Evolutionary conservation across 2,888 invertebrate genomes (phyloP), one percentile per base, ranked within the genome.

Genomic region (Lasioglossum villosulum): DNA sequence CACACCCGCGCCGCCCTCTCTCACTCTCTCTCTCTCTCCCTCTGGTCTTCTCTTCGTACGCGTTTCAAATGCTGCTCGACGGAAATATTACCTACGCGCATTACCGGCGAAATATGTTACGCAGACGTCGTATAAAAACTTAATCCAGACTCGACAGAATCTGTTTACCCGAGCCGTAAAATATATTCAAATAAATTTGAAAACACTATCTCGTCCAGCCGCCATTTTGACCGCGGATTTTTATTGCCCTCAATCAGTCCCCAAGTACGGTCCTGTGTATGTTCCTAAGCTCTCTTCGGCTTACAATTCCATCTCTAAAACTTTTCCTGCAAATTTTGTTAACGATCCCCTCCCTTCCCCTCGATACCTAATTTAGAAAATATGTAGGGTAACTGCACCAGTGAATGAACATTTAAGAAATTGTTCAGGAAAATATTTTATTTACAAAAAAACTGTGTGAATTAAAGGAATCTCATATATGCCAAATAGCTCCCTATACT

Each of bases 61-160:
- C 80, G 63, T 75, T 77, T 80, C 74, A 77, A 80, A 80, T 74
- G 77, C 70, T 63, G 79, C 59, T 81, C 66, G 71, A 78, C 70
- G 48, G 66, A 86, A 81, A 86, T 86, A 86, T 86, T 81, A 86
- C 71, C 86, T 86, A 80, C 81, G 71, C 76, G 73, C 70, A 42
- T 77, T 80, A 86, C 85, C 76, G 52, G 86, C 81, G 77, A 86
- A 86, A 86, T 81, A 86, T 66, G 63, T 77, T 86, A 74, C 70
- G 39, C 85, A 80, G 80, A 70, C 86, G 63, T 45, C n/a, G 63
- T 45, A 63, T 66, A 85, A 76, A 85, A 85, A 85, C 73, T 68
- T 75, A 68, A 85, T 84, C 73, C 79, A 79, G 75, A 72, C 71
- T 34, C 59, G 66, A 72, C 75, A 42, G 74, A 72, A 84, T 76